Evolutionary conservation across 1,140 invertebrate species (phyloP).

Genomic region (Zophobas atratus): DNA sequence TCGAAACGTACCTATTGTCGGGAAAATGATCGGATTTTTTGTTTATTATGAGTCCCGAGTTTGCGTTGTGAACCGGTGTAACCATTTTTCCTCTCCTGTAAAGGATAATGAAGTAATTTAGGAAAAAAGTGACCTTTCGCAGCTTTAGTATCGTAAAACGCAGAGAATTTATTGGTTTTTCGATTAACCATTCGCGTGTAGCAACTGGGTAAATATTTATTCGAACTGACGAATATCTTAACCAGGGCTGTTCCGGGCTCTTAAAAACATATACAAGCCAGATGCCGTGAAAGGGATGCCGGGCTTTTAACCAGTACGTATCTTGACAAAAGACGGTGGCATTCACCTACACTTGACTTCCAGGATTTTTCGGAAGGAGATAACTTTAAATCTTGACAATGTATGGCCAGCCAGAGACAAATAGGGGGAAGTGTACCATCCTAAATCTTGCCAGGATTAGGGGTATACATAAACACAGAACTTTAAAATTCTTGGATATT

Average conservation of each 20-base stretch:
- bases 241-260: conserved; percentile 23
- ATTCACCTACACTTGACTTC: conserved; percentile 38
- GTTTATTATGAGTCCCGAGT: too few relatives aligned
- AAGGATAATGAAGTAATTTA: too few relatives aligned
- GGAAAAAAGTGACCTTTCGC: neutral
- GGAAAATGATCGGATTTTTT: too few relatives aligned
- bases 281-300: conserved; percentile 28
- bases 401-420: conserved; percentile 22
- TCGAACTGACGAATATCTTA: conserved; percentile 14
- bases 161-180: conserved; percentile 3
- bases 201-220: conserved; percentile 31
- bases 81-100: too few relatives aligned
- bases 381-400: conserved; percentile 19
- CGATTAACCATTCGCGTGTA: conserved; percentile 6
- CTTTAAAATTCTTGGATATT: conserved; percentile 8
- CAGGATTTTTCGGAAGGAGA: conserved; percentile 11
- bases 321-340: conserved; percentile 32
- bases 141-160: neutral
- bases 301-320: conserved; percentile 22
- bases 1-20: too few relatives aligned
- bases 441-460: conserved; percentile 14
- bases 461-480: conserved; percentile 4
- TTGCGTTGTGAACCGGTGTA: too few relatives aligned
- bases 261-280: conserved; percentile 42
- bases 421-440: neutral